Percentiles rank a stretch among this genome's conserved stretches.
Conservation (phyloP, 2,888 invertebrate species). For the Meghimatium bilineatum region DNA sequence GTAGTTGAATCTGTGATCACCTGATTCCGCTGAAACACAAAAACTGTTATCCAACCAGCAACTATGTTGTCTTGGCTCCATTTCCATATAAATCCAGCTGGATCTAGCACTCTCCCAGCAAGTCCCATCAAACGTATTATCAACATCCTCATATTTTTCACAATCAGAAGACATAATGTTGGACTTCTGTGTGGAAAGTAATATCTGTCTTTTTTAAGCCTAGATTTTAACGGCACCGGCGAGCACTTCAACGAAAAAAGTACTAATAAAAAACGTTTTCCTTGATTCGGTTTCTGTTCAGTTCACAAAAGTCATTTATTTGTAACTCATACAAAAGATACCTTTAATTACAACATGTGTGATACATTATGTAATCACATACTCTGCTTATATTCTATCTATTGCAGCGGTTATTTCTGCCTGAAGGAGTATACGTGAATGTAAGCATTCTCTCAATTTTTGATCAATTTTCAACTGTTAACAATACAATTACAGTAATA, state of each 20-base stretch:
- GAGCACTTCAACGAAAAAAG: background rate
- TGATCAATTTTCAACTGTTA: too few species aligned
- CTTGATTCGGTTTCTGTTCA: background rate
- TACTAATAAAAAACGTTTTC: background rate
- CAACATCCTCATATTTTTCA: background rate
- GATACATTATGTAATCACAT: too few species aligned
- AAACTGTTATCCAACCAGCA: constrained; percentile 14
- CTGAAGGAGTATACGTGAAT: too few species aligned
- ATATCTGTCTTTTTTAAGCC: too few species aligned
- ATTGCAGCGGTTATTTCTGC: too few species aligned
- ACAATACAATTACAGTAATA: too few species aligned
- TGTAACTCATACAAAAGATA: background rate
- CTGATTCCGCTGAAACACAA: background rate
- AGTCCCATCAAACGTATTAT: constrained; percentile 19
- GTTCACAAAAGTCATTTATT: background rate
- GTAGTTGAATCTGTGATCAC: background rate
- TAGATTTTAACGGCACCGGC: background rate
- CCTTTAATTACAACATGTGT: background rate
- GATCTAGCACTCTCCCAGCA: constrained; percentile 53
- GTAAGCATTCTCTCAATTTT: too few species aligned
- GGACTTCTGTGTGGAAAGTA: background rate
- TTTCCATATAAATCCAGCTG: constrained; percentile 57
- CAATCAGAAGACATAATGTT: background rate
- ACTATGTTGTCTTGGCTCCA: constrained; percentile 46
- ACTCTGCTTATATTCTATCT: too few species aligned